phyloP scores from a whole-genome alignment of 2,797 vertebrate species.

The Poliocrania exsul region DNA sequence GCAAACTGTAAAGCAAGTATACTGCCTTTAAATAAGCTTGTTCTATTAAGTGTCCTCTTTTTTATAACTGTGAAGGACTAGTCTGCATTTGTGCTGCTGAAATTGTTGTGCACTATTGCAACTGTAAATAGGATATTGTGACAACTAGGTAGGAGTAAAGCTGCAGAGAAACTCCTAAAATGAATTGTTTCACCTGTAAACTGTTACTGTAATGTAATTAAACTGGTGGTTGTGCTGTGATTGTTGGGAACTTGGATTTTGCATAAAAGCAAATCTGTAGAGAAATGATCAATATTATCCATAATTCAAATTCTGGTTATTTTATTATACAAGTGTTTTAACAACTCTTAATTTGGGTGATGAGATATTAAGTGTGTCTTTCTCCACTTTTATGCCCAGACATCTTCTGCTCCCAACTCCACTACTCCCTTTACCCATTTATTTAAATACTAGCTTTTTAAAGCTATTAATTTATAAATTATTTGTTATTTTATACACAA shows the following conservation, averaged over 20 bases:
- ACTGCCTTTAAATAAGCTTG: not conserved
- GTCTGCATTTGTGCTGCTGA: not conserved
- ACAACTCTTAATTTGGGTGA: not conserved
- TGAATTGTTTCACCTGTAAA: not conserved
- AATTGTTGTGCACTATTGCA: not conserved
- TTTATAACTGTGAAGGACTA: not conserved
- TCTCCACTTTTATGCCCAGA: not conserved
- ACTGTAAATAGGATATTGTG: not conserved
- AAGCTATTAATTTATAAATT: not conserved
- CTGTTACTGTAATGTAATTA: not conserved
- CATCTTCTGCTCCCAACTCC: not conserved
- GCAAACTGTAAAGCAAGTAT: not conserved
- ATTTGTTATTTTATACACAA: not conserved
- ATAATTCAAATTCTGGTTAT: not conserved
- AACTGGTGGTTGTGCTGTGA: not conserved
- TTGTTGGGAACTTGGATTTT: not conserved
- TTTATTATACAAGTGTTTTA: not conserved
- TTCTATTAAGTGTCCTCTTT: not conserved
- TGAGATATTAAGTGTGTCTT: not conserved
- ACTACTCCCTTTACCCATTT: not conserved
- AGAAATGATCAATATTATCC: not conserved
- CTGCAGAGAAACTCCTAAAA: not conserved
- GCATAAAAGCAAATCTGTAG: not conserved
- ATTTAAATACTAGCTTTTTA: not conserved
- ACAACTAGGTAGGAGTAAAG: not conserved